Base-by-base conservation (phyloP, 2,888 invertebrate genomes). In the Monochamus alternatus region DNA sequence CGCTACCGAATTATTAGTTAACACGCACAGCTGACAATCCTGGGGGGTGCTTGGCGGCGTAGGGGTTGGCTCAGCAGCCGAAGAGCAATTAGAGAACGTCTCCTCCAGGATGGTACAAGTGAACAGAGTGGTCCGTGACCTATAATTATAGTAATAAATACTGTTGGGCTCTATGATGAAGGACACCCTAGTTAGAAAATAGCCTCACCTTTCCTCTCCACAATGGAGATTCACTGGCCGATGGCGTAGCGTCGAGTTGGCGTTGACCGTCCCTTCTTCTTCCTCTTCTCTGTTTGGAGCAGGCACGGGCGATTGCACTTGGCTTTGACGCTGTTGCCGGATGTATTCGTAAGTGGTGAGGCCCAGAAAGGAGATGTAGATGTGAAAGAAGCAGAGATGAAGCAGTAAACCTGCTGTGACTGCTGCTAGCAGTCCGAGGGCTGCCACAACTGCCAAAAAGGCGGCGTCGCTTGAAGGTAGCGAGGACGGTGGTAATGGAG, bases 281-380 rank as follows among this genome's bases (percentile, higher is more conserved):
- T 79, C 73, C 14, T 79, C 74, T 77, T 80, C 76, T 83, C 74
- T 72, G 32, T 75, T 69, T 1, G 74, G 4, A n/a, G 32, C 63
- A 12, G 73, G 81, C n/a, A 76, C 62, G 8, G 80, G 77, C 32
- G 78, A 74, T 59, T 85, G 83, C 52, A 84, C 81, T 74, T 85
- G 87, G 77, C 86, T 88, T 82, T 91, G 91, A 1, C 91, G 89
- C 80, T 89, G 89, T 77, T 89, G 89, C 1, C 93, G 89, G 72
- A 97, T 95, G 88, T 97, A 97, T 87, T 97, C 97, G 89, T 97
- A 97, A 0, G 97, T 97, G 30, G 97, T 96, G 62, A 97, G 90
- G 1, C 96, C 97, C 84, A 96, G 89, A 82, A 94, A 92, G 3
- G 94, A 94, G 86, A 97, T 96, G 89, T 97, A 97, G 76, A 95